Conservation (phyloP, 1,140 invertebrate genomes). For the Drosophila asahinai region DNA sequence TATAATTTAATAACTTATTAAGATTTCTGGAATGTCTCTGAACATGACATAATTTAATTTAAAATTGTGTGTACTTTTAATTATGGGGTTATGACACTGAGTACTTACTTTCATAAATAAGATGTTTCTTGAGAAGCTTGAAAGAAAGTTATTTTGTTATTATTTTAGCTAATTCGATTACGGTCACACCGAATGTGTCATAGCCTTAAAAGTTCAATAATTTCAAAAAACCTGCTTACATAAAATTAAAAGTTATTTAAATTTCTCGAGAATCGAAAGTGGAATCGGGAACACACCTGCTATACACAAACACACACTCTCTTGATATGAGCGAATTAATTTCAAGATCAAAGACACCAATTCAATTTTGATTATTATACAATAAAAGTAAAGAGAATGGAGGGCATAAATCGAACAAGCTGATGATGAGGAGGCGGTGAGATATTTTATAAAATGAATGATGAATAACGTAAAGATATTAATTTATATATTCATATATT, state of each 20-base stretch:
- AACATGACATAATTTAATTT: neutral
- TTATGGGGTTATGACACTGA: no score
- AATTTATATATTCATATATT: constrained; percentile 84
- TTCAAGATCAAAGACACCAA: constrained; percentile 76
- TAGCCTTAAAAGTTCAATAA: neutral
- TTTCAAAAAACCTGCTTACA: no score
- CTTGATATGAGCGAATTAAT: constrained; percentile 35
- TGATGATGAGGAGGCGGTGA: constrained; percentile 31
- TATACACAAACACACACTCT: constrained; percentile 3
- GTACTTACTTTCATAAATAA: no score
- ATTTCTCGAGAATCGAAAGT: neutral
- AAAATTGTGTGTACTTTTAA: no score
- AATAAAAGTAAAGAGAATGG: constrained; percentile 27
- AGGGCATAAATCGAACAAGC: constrained; percentile 22
- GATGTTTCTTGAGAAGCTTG: no score
- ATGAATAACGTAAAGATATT: constrained; percentile 79
- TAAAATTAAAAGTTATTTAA: no score
- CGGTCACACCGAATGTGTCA: neutral
- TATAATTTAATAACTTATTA: neutral
- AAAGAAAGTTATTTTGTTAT: no score
- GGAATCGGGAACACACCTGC: constrained; percentile 4
- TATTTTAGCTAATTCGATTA: no score
- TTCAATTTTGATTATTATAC: constrained; percentile 81
- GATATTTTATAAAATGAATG: constrained; percentile 76
- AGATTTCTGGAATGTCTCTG: neutral